Conservation (phyloP, 2,797 vertebrate species). For the Sebastes wilsoni region DNA sequence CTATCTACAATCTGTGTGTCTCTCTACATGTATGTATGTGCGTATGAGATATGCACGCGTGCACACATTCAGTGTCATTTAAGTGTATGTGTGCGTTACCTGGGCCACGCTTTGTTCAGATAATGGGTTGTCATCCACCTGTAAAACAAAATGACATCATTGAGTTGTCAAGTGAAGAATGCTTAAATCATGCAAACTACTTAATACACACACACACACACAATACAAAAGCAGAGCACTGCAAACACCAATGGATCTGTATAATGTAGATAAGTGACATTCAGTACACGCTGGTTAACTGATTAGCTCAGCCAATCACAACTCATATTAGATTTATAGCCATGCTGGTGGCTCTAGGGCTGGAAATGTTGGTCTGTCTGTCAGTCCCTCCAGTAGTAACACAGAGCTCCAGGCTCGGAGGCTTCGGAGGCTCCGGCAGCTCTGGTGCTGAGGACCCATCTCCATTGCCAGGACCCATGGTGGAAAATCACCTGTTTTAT, state of each 20-base stretch:
- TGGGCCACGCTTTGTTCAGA: slow-evolving; percentile 89
- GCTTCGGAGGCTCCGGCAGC: too few relatives aligned
- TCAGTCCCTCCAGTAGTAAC: neutral
- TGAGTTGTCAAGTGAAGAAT: neutral
- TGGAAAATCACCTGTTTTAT: neutral
- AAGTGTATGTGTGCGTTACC: slow-evolving; percentile 70
- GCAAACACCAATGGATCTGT: neutral
- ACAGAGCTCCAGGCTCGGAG: neutral
- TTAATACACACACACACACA: neutral
- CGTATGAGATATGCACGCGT: neutral
- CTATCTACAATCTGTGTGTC: neutral
- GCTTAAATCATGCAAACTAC: neutral
- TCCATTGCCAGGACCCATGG: too few relatives aligned
- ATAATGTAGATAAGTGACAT: neutral
- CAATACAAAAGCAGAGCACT: neutral
- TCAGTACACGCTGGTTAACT: neutral
- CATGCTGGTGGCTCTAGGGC: neutral
- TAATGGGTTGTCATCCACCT: slow-evolving; percentile 84
- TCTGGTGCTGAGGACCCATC: too few relatives aligned
- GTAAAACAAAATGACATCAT: slow-evolving; percentile 46
- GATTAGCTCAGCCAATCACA: neutral
- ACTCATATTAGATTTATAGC: neutral
- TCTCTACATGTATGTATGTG: neutral
- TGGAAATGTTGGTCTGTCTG: neutral
- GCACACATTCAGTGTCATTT: neutral